Percentiles rank a stretch among this genome's conserved stretches.
These are phyloP conservation scores for Ovis canadensis DNA, from an alignment of 2,113 vertebrate genomes.

Conservation along the genomic window DNA sequence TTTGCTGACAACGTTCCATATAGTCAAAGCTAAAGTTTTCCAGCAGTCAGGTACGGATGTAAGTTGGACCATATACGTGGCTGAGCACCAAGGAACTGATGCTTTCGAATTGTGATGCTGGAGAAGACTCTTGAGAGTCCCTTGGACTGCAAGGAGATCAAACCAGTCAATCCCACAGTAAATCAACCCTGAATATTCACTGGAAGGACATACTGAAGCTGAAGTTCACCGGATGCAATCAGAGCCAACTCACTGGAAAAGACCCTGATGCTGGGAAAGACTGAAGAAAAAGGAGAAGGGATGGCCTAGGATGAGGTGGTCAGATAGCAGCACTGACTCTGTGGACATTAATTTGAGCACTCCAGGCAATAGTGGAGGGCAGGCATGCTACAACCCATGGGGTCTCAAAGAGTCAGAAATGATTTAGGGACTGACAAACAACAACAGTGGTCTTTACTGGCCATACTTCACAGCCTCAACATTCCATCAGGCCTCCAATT, in stretches of 20 bases:
- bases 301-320: neutral
- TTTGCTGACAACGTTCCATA: neutral
- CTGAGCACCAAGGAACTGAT: neutral
- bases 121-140: neutral
- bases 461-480: rapidly evolving
- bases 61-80: neutral
- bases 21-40: neutral
- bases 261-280: neutral
- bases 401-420: neutral
- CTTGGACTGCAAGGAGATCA: neutral
- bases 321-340: neutral
- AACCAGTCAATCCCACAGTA: neutral
- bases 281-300: neutral
- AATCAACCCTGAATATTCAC: neutral
- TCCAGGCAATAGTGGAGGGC: neutral
- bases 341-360: neutral
- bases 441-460: neutral
- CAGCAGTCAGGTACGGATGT: neutral
- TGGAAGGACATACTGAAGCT: neutral
- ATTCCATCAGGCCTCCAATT: neutral
- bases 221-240: neutral
- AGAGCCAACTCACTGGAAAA: neutral
- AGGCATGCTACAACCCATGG: neutral
- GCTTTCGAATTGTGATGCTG: rapidly evolving
- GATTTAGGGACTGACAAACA: neutral